A percentile compares a stretch with the other conserved stretches of the same genome.
phyloP scores from a whole-genome alignment of 2,888 invertebrate species.

The Liodrosophila aerea region DNA sequence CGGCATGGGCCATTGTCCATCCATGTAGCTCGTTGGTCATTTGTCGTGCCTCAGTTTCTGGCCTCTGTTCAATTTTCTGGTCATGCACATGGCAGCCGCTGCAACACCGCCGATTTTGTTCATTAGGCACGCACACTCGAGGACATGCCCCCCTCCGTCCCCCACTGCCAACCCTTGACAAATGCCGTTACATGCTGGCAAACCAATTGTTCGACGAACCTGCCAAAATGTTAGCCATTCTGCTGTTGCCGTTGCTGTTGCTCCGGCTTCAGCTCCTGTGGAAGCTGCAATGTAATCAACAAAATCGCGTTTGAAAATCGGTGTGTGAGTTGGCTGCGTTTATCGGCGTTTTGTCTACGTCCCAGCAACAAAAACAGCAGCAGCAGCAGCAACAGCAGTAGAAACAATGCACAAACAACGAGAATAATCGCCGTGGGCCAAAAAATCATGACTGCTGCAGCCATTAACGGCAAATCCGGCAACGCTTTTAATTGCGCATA shows the following conservation, averaged over 20 bases:
- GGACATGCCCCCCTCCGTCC: constrained; percentile 4
- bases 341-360: constrained; percentile 53
- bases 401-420: constrained; percentile 51
- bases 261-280: constrained; percentile 19
- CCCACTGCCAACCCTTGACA: too few species aligned
- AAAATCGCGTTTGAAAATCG: constrained; percentile 69
- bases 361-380: background rate
- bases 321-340: constrained; percentile 39
- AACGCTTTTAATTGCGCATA: constrained; percentile 75
- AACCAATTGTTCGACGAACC: constrained; percentile 43
- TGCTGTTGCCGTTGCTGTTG: constrained; percentile 8
- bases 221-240: constrained; percentile 24
- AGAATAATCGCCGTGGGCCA: constrained; percentile 40
- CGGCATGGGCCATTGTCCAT: constrained; percentile 12
- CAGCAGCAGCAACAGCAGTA: constrained; percentile 3
- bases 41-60: constrained; percentile 69
- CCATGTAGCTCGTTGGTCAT: constrained; percentile 50
- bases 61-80: constrained; percentile 74
- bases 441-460: constrained; percentile 54
- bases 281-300: constrained; percentile 68
- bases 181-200: constrained; percentile 12
- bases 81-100: constrained; percentile 73
- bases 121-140: constrained; percentile 73
- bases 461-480: constrained; percentile 76
- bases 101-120: constrained; percentile 68